Evolutionary conservation across 2,888 invertebrate genomes (phyloP), one percentile per base, ranked within the genome.

Genomic region (Polymixis flavicincta): DNA sequence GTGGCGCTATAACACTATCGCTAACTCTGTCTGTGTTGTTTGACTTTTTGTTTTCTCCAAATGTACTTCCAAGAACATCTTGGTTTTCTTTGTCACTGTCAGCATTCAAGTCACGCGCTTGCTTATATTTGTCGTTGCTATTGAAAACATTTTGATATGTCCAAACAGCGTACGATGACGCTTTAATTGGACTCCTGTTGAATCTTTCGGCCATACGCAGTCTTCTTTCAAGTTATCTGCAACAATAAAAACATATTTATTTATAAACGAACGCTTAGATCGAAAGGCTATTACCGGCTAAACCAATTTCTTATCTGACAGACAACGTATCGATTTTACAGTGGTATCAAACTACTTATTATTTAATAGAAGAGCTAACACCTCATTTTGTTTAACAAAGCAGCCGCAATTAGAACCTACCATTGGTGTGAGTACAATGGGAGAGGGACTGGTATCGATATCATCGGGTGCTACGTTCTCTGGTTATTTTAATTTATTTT

Each of bases 321-420:
- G 83, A 84, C 89, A 81, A 81, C 83, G 84, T 90, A 92, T 93
- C 92, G 91, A 90, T 92, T 89, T 91, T 89, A 89, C 82, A 87
- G 89, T 88, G 87, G 89, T 88, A 92, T 92, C 92, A 88, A 93
- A 93, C 94, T 92, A 93, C 94, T 95, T 95, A 95, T 95, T 95
- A 95, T 95, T 95, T 95, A 95, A 96, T 95, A 95, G 93, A 92
- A 94, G 92, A 95, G 94, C 95, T 95, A 95, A 96, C 96, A 96
- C 96, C 94, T 96, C 95, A 96, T 96, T 96, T 96, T 95, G 92
- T 94, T 92, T 95, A 94, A 96, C 95, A 96, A 96, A 95, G 95
- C 93, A 85, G 88, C 93, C 93, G 94, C 96, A 96, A 96, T 96
- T 96, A 95, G 94, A 93, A 92, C 92, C 93, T 94, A 92, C 94